A percentile compares a stretch with the other conserved stretches of the same genome.
phyloP scores from a whole-genome alignment of 2,113 vertebrate species.

The Hyla sarda region DNA sequence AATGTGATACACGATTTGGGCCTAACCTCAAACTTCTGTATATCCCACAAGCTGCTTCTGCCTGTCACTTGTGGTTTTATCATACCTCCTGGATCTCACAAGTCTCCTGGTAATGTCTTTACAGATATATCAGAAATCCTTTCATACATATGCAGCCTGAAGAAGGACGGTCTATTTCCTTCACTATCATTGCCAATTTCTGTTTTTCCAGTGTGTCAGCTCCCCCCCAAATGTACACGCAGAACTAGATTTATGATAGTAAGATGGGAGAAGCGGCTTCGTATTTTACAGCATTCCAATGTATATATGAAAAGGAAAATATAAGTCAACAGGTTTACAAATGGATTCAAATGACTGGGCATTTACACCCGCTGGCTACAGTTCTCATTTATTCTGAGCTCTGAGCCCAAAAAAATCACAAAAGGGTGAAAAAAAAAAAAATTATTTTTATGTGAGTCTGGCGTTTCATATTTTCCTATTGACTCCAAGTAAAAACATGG shows the following conservation, averaged over 20 bases:
- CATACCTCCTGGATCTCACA: not conserved
- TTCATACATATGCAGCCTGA: not conserved
- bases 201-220: not conserved
- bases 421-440: no score
- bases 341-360: no score
- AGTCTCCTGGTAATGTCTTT: not conserved
- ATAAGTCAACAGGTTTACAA: no score
- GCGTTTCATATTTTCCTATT: no score
- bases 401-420: no score
- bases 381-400: no score
- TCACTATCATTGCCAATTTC: not conserved
- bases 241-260: not conserved
- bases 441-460: no score
- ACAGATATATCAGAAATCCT: not conserved
- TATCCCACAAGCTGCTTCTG: conserved; percentile 9
- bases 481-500: no score
- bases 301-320: no score
- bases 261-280: not conserved
- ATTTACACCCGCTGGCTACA: no score
- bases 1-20: not conserved
- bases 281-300: not conserved
- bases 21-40: conserved; percentile 31
- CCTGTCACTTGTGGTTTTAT: conserved; percentile 18
- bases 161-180: not conserved
- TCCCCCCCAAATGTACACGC: not conserved